These are phyloP conservation scores for Drosophila putrida DNA, from an alignment of 2,888 invertebrate species.

Conservation along the genomic window DNA sequence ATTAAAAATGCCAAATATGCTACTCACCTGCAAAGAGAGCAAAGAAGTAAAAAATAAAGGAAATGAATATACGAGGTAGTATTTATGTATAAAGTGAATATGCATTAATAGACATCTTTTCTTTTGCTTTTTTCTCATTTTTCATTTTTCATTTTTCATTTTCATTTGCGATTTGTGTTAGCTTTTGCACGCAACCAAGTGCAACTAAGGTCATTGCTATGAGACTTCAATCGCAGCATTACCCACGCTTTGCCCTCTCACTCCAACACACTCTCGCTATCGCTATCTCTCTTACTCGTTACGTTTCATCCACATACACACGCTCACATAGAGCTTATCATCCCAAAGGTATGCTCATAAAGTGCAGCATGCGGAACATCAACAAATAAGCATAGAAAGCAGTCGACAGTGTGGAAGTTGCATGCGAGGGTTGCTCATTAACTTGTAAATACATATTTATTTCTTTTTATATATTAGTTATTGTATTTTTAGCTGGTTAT, in stretches of 20 bases:
- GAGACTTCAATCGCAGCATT: conserved; percentile 43
- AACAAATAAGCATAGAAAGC: conserved; percentile 62
- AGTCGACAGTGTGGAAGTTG: conserved; percentile 28
- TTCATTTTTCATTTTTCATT: conserved; percentile 6
- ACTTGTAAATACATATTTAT: background rate
- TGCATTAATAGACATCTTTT: conserved; percentile 39
- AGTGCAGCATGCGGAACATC: conserved; percentile 47
- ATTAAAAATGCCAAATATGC: conserved; percentile 45
- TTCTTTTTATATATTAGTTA: too few species aligned
- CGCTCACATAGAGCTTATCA: conserved; percentile 43
- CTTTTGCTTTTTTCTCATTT: conserved; percentile 1
- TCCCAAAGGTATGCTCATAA: conserved; percentile 52
- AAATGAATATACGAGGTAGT: conserved; percentile 20
- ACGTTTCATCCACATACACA: background rate
- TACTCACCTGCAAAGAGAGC: conserved; percentile 72
- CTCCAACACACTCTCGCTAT: background rate
- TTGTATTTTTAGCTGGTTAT: background rate
- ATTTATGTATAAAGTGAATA: conserved; percentile 3
- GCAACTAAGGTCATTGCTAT: conserved; percentile 69
- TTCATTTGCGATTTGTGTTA: conserved; percentile 9
- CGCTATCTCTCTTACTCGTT: background rate
- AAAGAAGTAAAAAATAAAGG: conserved; percentile 25
- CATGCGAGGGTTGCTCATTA: conserved; percentile 29
- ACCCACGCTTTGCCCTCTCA: background rate
- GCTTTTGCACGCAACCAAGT: conserved; percentile 33